A percentile compares a stretch with the other conserved stretches of the same genome.
phyloP scores from a whole-genome alignment of 1,140 invertebrate genomes.

The Drosophila malerkotliana region DNA sequence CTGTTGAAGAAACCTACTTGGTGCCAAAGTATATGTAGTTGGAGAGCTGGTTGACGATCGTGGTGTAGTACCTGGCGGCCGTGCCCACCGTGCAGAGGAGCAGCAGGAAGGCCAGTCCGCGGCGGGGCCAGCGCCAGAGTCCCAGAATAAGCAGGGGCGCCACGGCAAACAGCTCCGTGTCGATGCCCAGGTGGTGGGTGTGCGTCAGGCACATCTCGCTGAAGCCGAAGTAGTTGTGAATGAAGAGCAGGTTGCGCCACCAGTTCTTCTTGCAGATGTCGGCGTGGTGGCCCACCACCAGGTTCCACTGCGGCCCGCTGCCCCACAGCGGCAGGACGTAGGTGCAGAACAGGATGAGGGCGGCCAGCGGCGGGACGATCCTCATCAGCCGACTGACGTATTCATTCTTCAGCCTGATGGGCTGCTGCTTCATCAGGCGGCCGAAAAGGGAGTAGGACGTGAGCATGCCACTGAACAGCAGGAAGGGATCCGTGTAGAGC shows the following conservation, averaged over 20 bases:
- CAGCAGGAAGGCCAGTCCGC: constrained; percentile 84
- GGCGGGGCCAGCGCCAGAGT: constrained; percentile 86
- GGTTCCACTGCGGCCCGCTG: constrained; percentile 88
- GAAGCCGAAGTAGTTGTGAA: constrained; percentile 88
- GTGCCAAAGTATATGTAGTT: constrained; percentile 88
- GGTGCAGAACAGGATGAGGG: constrained; percentile 88
- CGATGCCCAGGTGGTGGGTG: constrained; percentile 91
- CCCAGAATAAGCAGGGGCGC: constrained; percentile 89
- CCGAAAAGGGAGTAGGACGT: constrained; percentile 87
- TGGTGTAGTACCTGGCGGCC: constrained; percentile 86
- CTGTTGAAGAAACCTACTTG: constrained; percentile 85
- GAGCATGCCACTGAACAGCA: constrained; percentile 88
- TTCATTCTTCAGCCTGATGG: constrained; percentile 86
- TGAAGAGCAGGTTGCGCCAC: constrained; percentile 88
- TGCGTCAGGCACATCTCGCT: constrained; percentile 89
- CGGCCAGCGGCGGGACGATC: constrained; percentile 86
- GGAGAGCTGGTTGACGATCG: constrained; percentile 86
- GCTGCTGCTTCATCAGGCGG: constrained; percentile 85
- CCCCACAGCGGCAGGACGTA: constrained; percentile 86
- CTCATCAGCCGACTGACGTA: constrained; percentile 87
- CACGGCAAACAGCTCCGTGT: constrained; percentile 91
- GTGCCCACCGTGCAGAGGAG: constrained; percentile 86
- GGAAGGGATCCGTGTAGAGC: constrained; percentile 88
- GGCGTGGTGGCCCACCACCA: constrained; percentile 87
- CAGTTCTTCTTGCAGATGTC: constrained; percentile 87